Conservation (phyloP, 2,888 invertebrate genomes). For the Drosophila cracens region DNA sequence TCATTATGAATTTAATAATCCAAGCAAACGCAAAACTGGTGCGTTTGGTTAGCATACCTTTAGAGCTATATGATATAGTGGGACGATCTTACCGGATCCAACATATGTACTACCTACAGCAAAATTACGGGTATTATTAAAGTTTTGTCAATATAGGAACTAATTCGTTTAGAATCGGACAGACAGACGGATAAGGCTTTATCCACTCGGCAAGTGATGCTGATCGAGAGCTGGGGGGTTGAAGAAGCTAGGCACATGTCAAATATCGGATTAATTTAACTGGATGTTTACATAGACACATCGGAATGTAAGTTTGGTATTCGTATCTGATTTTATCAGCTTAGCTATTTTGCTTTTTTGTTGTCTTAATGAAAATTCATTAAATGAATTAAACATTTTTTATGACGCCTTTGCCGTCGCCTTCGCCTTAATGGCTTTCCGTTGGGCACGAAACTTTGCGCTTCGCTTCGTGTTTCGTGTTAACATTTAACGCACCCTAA, state of each 20-base stretch:
- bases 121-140: no score
- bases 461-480: conserved; percentile 63
- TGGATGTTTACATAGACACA: neutral
- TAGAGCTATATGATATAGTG: no score
- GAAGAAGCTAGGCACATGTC: neutral
- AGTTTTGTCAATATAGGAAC: no score
- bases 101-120: no score
- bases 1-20: no score
- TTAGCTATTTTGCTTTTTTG: conserved; percentile 24
- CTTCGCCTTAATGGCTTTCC: conserved; percentile 54
- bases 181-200: no score
- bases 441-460: conserved; percentile 45
- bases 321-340: conserved; percentile 27
- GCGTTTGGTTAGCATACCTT: no score
- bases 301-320: neutral
- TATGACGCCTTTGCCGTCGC: conserved; percentile 45
- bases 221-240: no score
- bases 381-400: conserved; percentile 59
- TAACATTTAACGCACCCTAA: conserved; percentile 74
- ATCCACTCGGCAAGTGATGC: no score
- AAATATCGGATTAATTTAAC: neutral
- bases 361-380: conserved; percentile 56
- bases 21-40: no score
- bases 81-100: no score
- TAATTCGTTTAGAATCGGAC: no score